Conservation (phyloP, 2,797 vertebrate genomes). For the Acanthurus leucopareius region DNA sequence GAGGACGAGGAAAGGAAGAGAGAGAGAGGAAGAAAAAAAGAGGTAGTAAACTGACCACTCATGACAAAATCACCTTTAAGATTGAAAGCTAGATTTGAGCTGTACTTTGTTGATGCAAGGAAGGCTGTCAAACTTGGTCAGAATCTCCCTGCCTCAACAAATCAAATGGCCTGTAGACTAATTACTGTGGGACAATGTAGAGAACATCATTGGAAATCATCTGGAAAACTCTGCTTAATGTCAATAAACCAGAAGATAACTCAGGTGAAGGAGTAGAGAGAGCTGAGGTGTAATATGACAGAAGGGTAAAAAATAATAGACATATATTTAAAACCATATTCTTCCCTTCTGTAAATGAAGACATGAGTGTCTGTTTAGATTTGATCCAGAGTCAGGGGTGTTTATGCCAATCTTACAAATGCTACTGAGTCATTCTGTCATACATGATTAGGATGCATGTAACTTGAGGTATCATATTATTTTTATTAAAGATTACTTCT, state of each 20-base stretch:
- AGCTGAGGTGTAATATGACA: background rate
- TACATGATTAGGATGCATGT: background rate
- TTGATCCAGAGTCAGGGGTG: background rate
- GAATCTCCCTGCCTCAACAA: background rate
- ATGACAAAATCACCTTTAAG: background rate
- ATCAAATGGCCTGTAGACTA: background rate
- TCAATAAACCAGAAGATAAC: background rate
- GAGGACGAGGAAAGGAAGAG: too few species aligned
- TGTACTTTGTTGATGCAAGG: background rate
- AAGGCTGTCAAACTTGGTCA: background rate
- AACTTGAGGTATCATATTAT: background rate
- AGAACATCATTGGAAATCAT: background rate
- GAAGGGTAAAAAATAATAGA: background rate
- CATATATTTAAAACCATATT: too few species aligned
- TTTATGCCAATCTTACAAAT: background rate
- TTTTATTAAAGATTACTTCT: background rate
- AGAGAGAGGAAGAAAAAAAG: background rate
- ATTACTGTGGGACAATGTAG: background rate
- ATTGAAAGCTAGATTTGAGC: background rate
- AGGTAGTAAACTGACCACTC: background rate
- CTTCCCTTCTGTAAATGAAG: background rate
- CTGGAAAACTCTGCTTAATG: background rate
- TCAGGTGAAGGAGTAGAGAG: background rate
- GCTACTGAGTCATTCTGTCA: background rate
- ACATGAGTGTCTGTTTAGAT: background rate